Evolutionary conservation across 2,888 invertebrate species (phyloP).

Genomic region (Chrysotoxum bicinctum): DNA sequence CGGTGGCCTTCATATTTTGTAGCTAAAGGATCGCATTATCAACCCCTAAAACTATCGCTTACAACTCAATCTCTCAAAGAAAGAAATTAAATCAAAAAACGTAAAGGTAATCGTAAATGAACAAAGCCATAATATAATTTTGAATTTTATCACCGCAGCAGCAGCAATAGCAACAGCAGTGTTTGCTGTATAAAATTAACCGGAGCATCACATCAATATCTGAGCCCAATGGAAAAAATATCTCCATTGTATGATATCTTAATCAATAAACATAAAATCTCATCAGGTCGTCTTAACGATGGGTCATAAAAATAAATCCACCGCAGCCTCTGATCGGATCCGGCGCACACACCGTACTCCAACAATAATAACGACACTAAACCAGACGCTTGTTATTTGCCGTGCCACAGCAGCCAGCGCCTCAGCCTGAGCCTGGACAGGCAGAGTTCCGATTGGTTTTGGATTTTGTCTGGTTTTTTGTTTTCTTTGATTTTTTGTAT

Average conservation of each 20-base stretch:
- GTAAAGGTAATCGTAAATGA: conserved; percentile 31
- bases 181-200: conserved; percentile 6
- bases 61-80: conserved; percentile 46
- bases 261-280: conserved; percentile 73
- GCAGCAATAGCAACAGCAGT: conserved; percentile 11
- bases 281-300: conserved; percentile 73
- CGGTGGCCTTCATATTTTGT: neutral
- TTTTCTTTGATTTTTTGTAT: conserved; percentile 51
- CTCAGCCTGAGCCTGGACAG: conserved; percentile 23
- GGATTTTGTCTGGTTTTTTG: conserved; percentile 19
- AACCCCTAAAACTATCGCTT: neutral
- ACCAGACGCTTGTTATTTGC: conserved; percentile 71
- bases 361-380: conserved; percentile 72
- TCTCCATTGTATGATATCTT: conserved; percentile 70
- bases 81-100: conserved; percentile 1
- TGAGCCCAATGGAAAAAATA: conserved; percentile 22
- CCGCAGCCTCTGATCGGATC: conserved; percentile 70
- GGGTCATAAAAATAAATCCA: conserved; percentile 72
- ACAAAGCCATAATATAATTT: conserved; percentile 57
- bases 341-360: conserved; percentile 61
- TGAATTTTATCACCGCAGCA: conserved; percentile 57
- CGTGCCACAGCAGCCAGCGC: conserved; percentile 41
- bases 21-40: neutral
- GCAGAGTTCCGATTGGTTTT: conserved; percentile 53
- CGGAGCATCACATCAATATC: conserved; percentile 23